phyloP scores from a whole-genome alignment of 1,140 invertebrate species.

The Argopecten irradians region DNA sequence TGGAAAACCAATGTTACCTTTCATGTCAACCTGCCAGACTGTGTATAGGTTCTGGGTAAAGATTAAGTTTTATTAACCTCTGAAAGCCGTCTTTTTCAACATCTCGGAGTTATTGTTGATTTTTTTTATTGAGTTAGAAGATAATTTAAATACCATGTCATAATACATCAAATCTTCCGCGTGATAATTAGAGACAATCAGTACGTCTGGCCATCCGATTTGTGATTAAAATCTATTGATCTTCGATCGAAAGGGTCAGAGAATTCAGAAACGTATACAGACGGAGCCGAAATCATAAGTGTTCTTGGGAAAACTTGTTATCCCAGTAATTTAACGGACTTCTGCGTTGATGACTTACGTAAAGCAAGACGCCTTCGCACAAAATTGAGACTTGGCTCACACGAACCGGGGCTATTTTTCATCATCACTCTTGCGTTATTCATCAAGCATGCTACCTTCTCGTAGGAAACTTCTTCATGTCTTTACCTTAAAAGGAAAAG shows the following conservation, averaged over 20 bases:
- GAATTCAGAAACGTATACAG: background rate
- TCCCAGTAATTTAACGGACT: constrained; percentile 15
- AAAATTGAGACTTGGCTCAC: background rate
- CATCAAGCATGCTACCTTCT: background rate
- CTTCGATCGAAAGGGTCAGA: background rate
- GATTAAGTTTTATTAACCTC: background rate
- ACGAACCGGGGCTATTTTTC: background rate
- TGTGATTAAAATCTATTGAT: constrained; percentile 6
- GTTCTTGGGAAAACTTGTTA: background rate
- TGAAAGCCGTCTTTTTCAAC: background rate
- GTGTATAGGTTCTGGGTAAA: background rate
- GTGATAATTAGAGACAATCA: background rate
- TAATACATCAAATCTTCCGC: background rate
- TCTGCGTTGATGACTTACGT: background rate
- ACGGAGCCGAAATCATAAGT: background rate
- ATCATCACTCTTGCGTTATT: constrained; percentile 9
- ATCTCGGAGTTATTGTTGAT: background rate
- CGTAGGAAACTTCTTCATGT: background rate
- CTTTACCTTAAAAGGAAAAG: background rate
- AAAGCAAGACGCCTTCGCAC: background rate
- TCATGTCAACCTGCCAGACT: background rate
- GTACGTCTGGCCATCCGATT: constrained; percentile 13
- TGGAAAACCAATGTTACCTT: background rate
- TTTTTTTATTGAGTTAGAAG: background rate
- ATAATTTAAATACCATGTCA: background rate